A percentile compares a stretch with the other conserved stretches of the same genome.
Evolutionary conservation across 30 jellyfish, hydroid and myxozoan species (phyloP).

Genomic region (Pseudorhiza aurosa): DNA sequence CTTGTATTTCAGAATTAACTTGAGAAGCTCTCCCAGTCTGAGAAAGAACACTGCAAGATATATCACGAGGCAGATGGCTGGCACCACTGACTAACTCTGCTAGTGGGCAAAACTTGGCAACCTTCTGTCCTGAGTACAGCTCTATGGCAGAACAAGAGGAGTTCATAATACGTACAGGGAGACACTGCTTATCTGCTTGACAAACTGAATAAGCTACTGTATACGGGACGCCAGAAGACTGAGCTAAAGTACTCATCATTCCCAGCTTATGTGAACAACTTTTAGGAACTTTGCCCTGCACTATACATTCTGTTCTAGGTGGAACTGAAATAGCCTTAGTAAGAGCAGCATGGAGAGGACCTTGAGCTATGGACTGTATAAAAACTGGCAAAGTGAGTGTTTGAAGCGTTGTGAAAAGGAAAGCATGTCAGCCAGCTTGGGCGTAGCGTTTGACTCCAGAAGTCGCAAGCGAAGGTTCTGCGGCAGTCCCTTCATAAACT

Average conservation of each 20-base stretch:
- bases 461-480: neutral
- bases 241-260: neutral
- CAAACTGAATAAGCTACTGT: neutral
- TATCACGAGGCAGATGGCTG: constrained; percentile 1
- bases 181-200: constrained; percentile 1
- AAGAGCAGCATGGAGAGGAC: constrained; percentile 5
- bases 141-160: constrained; percentile 5
- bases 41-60: neutral
- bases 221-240: neutral
- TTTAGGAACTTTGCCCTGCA: constrained; percentile 10
- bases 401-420: constrained; percentile 2
- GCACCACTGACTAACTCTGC: constrained; percentile 16
- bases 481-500: neutral
- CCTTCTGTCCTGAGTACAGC: constrained; percentile 1
- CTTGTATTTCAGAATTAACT: neutral
- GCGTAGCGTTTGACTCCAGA: constrained; percentile 4
- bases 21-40: neutral
- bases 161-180: constrained; percentile 20
- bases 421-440: neutral
- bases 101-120: constrained; percentile 27
- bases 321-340: neutral
- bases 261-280: neutral
- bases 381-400: constrained; percentile 4
- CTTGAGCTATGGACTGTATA: constrained; percentile 10
- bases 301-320: constrained; percentile 12